Conservation (phyloP, 2,113 vertebrate genomes). For the Myocastor coypus region DNA sequence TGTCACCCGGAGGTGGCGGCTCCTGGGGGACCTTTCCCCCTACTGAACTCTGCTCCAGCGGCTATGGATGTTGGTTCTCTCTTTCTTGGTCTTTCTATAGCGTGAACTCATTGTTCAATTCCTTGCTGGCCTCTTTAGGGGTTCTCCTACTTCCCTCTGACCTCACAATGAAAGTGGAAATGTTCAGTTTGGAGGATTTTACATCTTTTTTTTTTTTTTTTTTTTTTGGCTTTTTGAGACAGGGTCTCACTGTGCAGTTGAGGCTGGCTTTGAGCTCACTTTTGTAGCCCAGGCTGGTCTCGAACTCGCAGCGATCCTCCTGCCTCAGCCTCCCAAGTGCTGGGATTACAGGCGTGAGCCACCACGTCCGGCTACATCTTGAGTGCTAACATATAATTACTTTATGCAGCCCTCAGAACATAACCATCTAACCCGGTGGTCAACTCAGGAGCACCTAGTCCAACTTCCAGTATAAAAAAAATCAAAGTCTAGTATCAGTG, state of each 20-base stretch:
- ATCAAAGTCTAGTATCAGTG: background rate
- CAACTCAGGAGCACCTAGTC: background rate
- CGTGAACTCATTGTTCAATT: background rate
- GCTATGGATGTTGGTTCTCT: background rate
- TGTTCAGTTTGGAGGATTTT: background rate
- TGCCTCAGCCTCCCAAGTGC: too few species aligned
- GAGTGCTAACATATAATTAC: background rate
- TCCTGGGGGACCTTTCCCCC: accelerated
- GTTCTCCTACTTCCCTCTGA: background rate
- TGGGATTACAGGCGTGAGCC: too few species aligned
- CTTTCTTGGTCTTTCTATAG: background rate
- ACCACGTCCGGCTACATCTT: too few species aligned
- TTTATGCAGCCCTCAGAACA: background rate
- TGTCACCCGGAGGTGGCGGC: background rate
- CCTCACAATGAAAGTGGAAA: background rate
- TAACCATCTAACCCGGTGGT: background rate
- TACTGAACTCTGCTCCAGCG: background rate
- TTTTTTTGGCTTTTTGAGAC: too few species aligned
- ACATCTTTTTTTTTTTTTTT: too few species aligned
- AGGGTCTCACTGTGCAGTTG: too few species aligned
- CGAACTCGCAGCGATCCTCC: too few species aligned
- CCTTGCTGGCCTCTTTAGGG: background rate
- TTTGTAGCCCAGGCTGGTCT: too few species aligned
- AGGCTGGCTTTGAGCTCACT: too few species aligned
- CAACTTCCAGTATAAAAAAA: background rate